phyloP scores from a whole-genome alignment of 2,113 vertebrate genomes.

The Nettapus auritus region DNA sequence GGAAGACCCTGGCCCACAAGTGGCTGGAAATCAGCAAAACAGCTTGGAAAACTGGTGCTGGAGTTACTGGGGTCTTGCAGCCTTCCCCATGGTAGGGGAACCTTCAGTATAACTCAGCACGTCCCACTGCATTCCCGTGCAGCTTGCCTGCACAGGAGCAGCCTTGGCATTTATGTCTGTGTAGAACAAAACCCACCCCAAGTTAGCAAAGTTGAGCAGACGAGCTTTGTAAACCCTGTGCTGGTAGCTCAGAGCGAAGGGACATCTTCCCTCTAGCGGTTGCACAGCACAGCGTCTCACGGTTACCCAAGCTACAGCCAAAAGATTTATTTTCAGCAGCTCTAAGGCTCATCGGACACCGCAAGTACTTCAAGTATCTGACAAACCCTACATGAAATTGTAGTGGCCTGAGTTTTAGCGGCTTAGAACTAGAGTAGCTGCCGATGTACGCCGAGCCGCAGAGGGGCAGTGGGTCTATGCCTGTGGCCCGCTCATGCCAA shows the following conservation, averaged over 20 bases:
- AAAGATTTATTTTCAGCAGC: not conserved
- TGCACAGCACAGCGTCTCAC: not conserved
- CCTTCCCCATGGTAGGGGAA: not conserved
- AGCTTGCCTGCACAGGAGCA: not conserved
- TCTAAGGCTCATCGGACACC: not conserved
- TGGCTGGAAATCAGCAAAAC: not conserved
- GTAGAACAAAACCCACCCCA: not conserved
- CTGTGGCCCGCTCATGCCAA: fast-evolving
- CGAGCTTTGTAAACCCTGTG: not conserved
- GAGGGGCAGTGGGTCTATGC: not conserved
- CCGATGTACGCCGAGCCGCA: not conserved
- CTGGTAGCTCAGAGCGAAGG: not conserved
- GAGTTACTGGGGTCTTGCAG: not conserved
- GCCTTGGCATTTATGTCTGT: not conserved
- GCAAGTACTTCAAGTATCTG: fast-evolving
- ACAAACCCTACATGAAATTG: not conserved
- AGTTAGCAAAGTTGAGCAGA: not conserved
- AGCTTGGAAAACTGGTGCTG: not conserved
- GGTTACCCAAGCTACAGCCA: fast-evolving
- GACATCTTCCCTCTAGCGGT: conserved; percentile 59
- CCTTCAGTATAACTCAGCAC: fast-evolving
- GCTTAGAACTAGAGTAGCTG: not conserved
- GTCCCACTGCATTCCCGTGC: fast-evolving
- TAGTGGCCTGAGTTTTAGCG: not conserved
- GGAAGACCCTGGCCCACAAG: not conserved